phyloP scores from a whole-genome alignment of 37 sponge, comb jelly and placozoan species.

The Chondrilla cf. caribensis region DNA sequence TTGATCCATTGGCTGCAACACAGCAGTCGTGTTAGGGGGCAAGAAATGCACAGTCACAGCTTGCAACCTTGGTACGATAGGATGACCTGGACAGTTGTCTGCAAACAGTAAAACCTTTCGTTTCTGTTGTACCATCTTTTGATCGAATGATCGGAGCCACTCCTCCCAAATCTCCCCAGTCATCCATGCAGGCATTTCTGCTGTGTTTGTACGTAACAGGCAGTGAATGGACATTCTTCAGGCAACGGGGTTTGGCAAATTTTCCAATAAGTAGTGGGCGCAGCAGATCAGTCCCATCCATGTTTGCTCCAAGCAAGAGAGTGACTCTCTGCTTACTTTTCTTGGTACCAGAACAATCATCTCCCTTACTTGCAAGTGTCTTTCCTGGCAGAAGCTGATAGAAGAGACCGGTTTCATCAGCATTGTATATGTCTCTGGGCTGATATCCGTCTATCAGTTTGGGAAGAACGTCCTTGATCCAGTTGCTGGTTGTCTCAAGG shows the following conservation, averaged over 20 bases:
- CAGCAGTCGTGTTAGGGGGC: slow-evolving; percentile 4
- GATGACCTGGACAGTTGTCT: slow-evolving; percentile 7
- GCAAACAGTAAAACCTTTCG: slow-evolving; percentile 1
- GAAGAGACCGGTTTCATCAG: slow-evolving; percentile 15
- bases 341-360: slow-evolving; percentile 6
- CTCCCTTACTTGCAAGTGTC: neutral
- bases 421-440: slow-evolving; percentile 5
- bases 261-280: slow-evolving; percentile 2
- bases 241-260: neutral
- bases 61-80: slow-evolving; percentile 1
- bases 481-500: slow-evolving; percentile 1
- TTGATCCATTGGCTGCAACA: slow-evolving; percentile 15
- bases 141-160: slow-evolving; percentile 9
- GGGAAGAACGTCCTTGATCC: neutral
- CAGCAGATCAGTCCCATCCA: slow-evolving; percentile 10
- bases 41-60: slow-evolving; percentile 12
- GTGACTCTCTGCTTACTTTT: slow-evolving; percentile 8
- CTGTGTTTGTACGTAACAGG: slow-evolving; percentile 10
- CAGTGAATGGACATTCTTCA: neutral
- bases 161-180: slow-evolving; percentile 10
- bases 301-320: slow-evolving; percentile 13
- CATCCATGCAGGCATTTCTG: slow-evolving; percentile 9
- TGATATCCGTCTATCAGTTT: neutral
- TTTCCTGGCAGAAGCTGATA: slow-evolving; percentile 1
- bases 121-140: slow-evolving; percentile 6